A percentile compares a stretch with the other conserved stretches of the same genome.
These are phyloP conservation scores for Octonoba sinensis DNA, from an alignment of 2,888 invertebrate species.

Conservation along the genomic window DNA sequence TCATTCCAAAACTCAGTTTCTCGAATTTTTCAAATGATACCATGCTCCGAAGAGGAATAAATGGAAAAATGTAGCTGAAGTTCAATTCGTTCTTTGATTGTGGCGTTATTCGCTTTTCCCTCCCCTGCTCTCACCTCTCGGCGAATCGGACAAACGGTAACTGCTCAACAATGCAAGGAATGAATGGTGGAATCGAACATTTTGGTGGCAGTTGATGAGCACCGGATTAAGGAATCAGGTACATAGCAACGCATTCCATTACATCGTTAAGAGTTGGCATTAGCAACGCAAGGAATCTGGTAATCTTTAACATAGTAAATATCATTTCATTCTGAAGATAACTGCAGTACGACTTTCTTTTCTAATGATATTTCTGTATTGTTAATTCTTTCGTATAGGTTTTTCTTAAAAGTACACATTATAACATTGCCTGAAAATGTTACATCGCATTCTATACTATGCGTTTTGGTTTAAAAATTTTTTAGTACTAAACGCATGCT, in stretches of 20 bases:
- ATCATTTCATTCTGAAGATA: no score
- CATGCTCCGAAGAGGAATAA: conserved; percentile 6
- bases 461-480: no score
- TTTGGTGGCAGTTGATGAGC: conserved; percentile 30
- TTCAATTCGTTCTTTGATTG: conserved; percentile 35
- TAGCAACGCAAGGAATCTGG: background rate
- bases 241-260: conserved; percentile 51
- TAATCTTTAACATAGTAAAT: no score
- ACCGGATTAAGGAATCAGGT: conserved; percentile 51
- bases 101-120: conserved; percentile 22
- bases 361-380: no score
- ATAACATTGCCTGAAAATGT: no score
- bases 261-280: conserved; percentile 31
- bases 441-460: no score
- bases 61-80: conserved; percentile 36
- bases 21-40: conserved; percentile 13
- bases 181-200: conserved; percentile 30
- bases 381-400: no score
- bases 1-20: conserved; percentile 5
- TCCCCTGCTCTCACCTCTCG: conserved; percentile 2
- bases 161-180: conserved; percentile 44
- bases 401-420: no score
- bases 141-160: conserved; percentile 32
- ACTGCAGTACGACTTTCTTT: no score
- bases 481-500: no score